Base-by-base conservation (phyloP, 2,113 vertebrate species). In the Mungos mungo region DNA sequence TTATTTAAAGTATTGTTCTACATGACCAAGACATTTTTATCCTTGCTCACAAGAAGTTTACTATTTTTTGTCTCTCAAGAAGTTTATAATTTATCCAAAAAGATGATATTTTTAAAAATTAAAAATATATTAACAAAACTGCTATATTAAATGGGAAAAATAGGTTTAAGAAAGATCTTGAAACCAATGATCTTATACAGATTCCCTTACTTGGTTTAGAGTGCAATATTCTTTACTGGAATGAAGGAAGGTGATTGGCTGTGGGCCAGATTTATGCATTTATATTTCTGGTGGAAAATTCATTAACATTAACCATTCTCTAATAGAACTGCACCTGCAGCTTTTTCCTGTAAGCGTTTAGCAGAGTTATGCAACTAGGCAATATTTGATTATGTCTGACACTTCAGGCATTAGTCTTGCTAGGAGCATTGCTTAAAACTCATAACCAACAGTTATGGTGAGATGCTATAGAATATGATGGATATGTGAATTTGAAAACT, bases 341-440 rank as follows among this genome's bases (percentile, higher is more conserved):
- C 41, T 84, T 90, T 97, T 97, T 83, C 11, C 68, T 92, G 13
- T 45, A 83, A 68, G 33, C 87, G 80, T 90, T 93, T 93, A 96
- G 82, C 63, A 95, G 63, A 60, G 63, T n/a, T 88, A 52, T 50
- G 6, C n/a, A 92, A 76, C 68, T 93, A 90, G 92, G 41, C 38
- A 97, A 33, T 87, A 86, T 93, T 93, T 89, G 60, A 96, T 96
- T 96, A 88, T 80, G 79, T 82, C 76, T 97, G 86, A 95, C 88
- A 90, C 33, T 88, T 79, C 45, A n/a, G 84, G 8, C 86, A 85
- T 95, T 90, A 96, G 33, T 97, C 84, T 92, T 93, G 29, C 84
- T 95, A 54, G 91, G 57, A 97, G 23, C 33, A 76, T 96, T 90
- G 77, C 93, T 97, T 97, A 96, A 97, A 96, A 97, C 97, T 87